Evolutionary conservation across 2,888 invertebrate species (phyloP), one percentile per base, ranked within the genome.

Genomic region (Lasius platythorax): DNA sequence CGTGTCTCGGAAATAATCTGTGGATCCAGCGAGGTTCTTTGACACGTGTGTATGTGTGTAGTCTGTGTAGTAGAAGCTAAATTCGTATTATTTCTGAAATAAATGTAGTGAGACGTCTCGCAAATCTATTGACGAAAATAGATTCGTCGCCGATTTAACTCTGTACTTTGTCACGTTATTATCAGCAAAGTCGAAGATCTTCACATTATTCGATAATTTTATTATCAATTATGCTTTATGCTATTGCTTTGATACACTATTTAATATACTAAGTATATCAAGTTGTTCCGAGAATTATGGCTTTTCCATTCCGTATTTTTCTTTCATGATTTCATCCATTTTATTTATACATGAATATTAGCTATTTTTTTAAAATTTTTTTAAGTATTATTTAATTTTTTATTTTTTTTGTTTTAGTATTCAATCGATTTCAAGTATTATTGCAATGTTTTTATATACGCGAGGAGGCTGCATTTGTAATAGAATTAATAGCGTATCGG

Each of bases 101-200:
- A 53, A 28, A 53, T 63, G 28, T 50, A 66, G 28, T 15, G 53
- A 15, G 11, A 75, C 18, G 18, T 23, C 66, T 76, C 40, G 18
- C 1, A 43, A 76, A 67, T 37, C 28, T 5, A 53, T 12, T 12
- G 18, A 18, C 66, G 12, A 53, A 76, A 76, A 76, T 76, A 76
- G 76, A 76, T 53, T 37, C 50, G 6, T 18, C 50, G 37, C n/a
- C n/a, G 2, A 8, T 37, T 76, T 66, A 75, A 66, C 33, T 3
- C 37, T 50, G 11, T 11, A 18, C 6, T 50, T 46, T 23, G 3
- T n/a, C 43, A 23, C 66, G 11, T 15, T 33, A 66, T 40, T 76
- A 66, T 76, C 37, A 76, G 8, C 5, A 23, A 76, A 76, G 6
- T 50, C 11, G 23, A 9, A 64, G 33, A 11, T 6, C 9, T 63